These are phyloP conservation scores for Daktulosphaira vitifoliae DNA, from an alignment of 1,140 invertebrate species.

Conservation along the genomic window DNA sequence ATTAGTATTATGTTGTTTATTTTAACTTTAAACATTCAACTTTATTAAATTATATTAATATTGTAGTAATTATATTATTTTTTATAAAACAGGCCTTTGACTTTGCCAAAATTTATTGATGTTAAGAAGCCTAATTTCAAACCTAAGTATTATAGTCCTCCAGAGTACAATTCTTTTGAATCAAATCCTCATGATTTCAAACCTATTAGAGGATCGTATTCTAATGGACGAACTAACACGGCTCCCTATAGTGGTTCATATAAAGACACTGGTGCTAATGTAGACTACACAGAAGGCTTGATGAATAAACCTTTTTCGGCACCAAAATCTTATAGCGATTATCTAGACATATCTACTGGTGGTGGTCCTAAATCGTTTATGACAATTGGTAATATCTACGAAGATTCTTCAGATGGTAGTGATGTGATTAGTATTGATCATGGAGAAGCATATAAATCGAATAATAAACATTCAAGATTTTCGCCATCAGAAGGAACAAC, in stretches of 20 bases:
- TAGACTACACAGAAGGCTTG: not conserved
- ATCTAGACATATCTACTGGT: too few species aligned
- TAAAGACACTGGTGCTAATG: too few species aligned
- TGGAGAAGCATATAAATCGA: not conserved
- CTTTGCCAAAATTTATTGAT: slow-evolving; percentile 13
- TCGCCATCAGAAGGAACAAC: not conserved
- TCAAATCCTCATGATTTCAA: not conserved
- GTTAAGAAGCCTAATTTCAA: not conserved
- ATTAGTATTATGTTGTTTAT: too few species aligned
- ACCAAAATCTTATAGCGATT: not conserved
- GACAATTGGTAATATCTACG: not conserved
- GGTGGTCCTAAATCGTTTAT: slow-evolving; percentile 33
- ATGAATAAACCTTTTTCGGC: not conserved
- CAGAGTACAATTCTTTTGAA: not conserved
- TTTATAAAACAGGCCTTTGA: not conserved
- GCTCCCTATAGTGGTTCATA: not conserved
- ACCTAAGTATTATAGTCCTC: not conserved
- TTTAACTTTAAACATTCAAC: too few species aligned
- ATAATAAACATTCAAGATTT: too few species aligned
- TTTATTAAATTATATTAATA: too few species aligned
- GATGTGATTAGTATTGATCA: slow-evolving; percentile 7
- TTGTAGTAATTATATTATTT: too few species aligned
- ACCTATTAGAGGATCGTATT: not conserved
- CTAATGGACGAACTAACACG: not conserved
- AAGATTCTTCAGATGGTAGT: not conserved